Evolutionary conservation across 2,113 vertebrate species (phyloP).

Genomic region (Chitala chitala): DNA sequence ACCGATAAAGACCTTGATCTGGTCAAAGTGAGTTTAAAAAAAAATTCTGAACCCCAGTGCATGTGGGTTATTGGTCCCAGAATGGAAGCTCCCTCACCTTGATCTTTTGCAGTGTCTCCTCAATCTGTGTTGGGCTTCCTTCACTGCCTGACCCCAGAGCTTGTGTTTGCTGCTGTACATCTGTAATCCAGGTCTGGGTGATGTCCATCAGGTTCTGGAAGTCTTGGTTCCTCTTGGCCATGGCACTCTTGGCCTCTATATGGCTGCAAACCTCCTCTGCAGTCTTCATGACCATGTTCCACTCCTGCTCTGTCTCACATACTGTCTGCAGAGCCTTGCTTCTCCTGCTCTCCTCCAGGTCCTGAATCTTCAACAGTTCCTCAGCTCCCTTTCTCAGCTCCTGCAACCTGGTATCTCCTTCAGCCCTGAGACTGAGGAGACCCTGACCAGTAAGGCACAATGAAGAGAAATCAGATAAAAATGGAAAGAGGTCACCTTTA

Average conservation of each 20-base stretch:
- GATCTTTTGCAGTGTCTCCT: slow-evolving; percentile 42
- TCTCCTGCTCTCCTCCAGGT: slow-evolving; percentile 35
- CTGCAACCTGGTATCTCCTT: slow-evolving; percentile 49
- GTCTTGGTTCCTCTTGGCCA: slow-evolving; percentile 40
- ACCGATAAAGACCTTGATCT: no score
- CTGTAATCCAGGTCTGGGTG: slow-evolving; percentile 37
- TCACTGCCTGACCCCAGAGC: slow-evolving; percentile 24
- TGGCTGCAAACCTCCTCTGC: slow-evolving; percentile 35
- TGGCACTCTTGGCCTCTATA: slow-evolving; percentile 35
- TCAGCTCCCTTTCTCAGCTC: slow-evolving; percentile 45
- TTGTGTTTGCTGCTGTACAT: slow-evolving; percentile 37
- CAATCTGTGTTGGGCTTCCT: background rate
- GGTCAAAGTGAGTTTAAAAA: background rate
- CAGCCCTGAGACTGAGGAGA: slow-evolving; percentile 49
- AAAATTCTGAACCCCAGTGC: background rate
- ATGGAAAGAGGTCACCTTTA: background rate
- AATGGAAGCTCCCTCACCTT: slow-evolving; percentile 44
- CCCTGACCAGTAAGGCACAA: slow-evolving; percentile 34
- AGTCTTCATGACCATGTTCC: slow-evolving; percentile 44
- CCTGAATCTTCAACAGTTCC: slow-evolving; percentile 43
- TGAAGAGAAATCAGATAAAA: background rate
- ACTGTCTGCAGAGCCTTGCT: slow-evolving; percentile 40
- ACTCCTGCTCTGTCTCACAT: slow-evolving; percentile 51
- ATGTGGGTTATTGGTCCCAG: background rate
- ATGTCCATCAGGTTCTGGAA: slow-evolving; percentile 37